Evolutionary conservation across 2,113 vertebrate genomes (phyloP), one percentile per base, ranked within the genome.

Genomic region (Leptodactylus fuscus): DNA sequence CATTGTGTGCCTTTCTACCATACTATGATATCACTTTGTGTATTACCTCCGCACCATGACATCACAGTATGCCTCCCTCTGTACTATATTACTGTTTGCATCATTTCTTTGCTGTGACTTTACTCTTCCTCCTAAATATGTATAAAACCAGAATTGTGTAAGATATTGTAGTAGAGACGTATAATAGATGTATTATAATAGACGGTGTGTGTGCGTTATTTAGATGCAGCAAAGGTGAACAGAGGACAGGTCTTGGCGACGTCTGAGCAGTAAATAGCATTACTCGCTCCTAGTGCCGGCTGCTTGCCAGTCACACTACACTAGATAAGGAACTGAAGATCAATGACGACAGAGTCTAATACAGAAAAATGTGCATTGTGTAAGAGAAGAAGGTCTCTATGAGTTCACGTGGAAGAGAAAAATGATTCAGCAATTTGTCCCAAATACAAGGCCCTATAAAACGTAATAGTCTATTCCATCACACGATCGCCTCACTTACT

Each of bases 381-480:
- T 36, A 75, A 67, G 53, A 41, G 15, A 83, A 58, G 67, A 74
- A 73, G 81, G 69, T 83, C 67, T 83, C 20, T 36, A 74, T 41
- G 69, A 58, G 81, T 83, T 83, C 81, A 73, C 34, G 41, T 83
- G 65, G 29, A 58, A 73, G 67, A 6, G 44, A 70, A 80, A 81
- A 49, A 74, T 58, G 49, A 53, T 24, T 58, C 81, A 83, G 81
- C 81, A 58, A 71, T 82, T 46, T 53, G 22, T 73, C 81, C 81
- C 81, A 71, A 73, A 36, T 74, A 70, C 69, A 41, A 73, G 34
- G 34, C 29, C 51, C 67, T 73, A 82, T 73, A 82, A 71, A 82
- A n/a, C 16, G 16, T 82, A 82, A 82, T 58, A 74, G 69, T 55
- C 15, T 73, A 55, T 73, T 83, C 49, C 81, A 83, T 74, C 81